Base-by-base conservation (phyloP, 2,888 invertebrate genomes). In the Antheraea assamensis region DNA sequence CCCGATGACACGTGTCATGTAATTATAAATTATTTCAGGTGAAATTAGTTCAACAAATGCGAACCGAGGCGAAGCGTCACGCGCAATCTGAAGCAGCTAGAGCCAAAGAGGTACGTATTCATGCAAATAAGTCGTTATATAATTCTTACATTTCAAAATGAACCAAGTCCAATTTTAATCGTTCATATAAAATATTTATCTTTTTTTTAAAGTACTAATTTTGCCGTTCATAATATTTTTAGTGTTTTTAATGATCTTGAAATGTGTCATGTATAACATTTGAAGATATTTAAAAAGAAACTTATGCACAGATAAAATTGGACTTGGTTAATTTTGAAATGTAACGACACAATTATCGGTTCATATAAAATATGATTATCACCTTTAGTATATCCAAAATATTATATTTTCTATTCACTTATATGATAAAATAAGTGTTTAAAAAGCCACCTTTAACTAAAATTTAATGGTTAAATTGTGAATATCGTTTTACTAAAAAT, bases 1-100 rank as follows among this genome's bases (percentile, higher is more conserved):
- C n/a, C 55, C n/a, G 10, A 3, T 5, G 4, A 55, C 55, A 61
- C 15, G 24, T 61, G 4, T 61, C 5, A 61, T 61, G 24, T 58
- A 58, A 58, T 58, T 58, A 15, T 61, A 58, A 30, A 21, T 75
- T 17, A 49, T 86, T 80, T 21, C 81, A 96, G 96, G 97, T 98
- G 0, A 96, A 97, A 86, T 93, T 99, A 74, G 97, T 99, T 84
- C 98, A 98, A 85, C 98, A 98, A 91, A 98, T 99, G 96, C 97
- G 98, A 74, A 98, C 98, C 75, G 99, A 99, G 88, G 96, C 97
- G 8, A 97, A 96, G 82, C 96, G 97, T 74, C 98, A 98, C 84
- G 97, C 98, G 79, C 97, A 98, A 85, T 96, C 97, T 13, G 98
- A 99, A 86, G 94, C 96, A 30, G 95, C 95, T 58, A 95, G 98